Percentiles rank a stretch among this genome's conserved stretches.
These are phyloP conservation scores for Platycheirus rosarum DNA, from an alignment of 2,888 invertebrate species.

Conservation along the genomic window DNA sequence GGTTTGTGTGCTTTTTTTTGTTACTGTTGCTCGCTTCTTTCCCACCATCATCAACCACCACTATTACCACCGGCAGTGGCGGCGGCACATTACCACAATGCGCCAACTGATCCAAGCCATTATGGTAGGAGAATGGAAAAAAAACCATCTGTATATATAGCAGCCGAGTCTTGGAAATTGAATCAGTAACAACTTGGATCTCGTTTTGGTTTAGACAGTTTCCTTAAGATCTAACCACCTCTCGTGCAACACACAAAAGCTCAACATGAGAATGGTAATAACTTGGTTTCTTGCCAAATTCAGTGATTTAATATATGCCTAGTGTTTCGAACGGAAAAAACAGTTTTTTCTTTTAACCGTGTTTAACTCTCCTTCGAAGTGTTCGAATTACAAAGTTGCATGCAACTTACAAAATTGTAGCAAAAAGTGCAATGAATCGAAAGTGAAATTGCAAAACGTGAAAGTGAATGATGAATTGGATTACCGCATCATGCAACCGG, in stretches of 20 bases:
- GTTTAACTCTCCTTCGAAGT: slow-evolving; percentile 1
- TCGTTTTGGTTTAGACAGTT: slow-evolving; percentile 81
- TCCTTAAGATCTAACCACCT: slow-evolving; percentile 77
- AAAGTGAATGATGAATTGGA: slow-evolving; percentile 69
- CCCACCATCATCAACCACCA: slow-evolving; percentile 54
- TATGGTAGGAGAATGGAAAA: slow-evolving; percentile 75
- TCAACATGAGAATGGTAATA: slow-evolving; percentile 83
- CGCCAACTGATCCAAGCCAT: slow-evolving; percentile 59
- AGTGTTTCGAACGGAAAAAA: slow-evolving; percentile 28
- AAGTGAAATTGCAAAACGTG: slow-evolving; percentile 70
- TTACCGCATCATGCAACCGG: slow-evolving; percentile 65
- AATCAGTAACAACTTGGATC: slow-evolving; percentile 83
- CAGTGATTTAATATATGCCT: slow-evolving; percentile 7
- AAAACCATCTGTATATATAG: slow-evolving; percentile 81
- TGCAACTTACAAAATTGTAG: slow-evolving; percentile 18
- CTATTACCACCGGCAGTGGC: slow-evolving; percentile 27
- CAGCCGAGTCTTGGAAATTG: slow-evolving; percentile 78
- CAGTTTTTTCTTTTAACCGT: background rate
- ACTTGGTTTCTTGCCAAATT: slow-evolving; percentile 24
- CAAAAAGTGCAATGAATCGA: slow-evolving; percentile 61
- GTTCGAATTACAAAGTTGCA: slow-evolving; percentile 28
- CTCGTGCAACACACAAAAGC: slow-evolving; percentile 78
- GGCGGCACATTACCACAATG: slow-evolving; percentile 26
- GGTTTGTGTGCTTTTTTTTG: slow-evolving; percentile 12
- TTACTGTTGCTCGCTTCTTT: slow-evolving; percentile 19